These are phyloP conservation scores for Gorsachius goisagi DNA, from an alignment of 2,113 vertebrate genomes.

Conservation along the genomic window DNA sequence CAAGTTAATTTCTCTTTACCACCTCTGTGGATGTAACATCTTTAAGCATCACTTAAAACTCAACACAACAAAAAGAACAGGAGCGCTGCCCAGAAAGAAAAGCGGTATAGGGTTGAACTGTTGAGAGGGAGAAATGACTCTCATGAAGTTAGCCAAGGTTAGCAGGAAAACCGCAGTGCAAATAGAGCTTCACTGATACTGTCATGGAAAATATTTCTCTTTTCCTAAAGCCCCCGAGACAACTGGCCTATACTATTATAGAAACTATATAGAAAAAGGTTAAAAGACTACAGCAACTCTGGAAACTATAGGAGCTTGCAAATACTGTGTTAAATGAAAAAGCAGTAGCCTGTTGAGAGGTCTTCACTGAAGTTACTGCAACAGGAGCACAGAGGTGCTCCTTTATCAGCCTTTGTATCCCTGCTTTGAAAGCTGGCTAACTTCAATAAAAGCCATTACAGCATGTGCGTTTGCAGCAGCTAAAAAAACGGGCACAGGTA, in stretches of 20 bases:
- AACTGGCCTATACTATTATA: neutral
- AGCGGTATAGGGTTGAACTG: neutral
- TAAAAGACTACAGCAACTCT: neutral
- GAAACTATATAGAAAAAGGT: neutral
- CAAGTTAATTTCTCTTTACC: neutral
- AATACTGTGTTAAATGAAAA: neutral
- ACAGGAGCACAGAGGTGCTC: neutral
- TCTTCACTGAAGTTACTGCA: neutral
- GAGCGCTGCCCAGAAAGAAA: neutral
- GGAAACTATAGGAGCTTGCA: neutral
- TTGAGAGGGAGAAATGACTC: neutral
- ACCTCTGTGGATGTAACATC: neutral
- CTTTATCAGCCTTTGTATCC: neutral
- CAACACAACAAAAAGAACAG: neutral
- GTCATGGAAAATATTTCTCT: neutral
- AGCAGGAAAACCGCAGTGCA: neutral
- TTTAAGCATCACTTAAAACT: neutral
- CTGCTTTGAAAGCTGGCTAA: neutral
- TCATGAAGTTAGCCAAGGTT: neutral
- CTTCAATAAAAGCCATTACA: neutral
- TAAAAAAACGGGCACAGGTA: neutral
- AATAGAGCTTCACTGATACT: neutral
- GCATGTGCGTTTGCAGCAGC: neutral
- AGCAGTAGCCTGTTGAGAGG: neutral
- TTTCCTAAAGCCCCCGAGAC: neutral